Evolutionary conservation across 2,797 vertebrate genomes (phyloP).

Genomic region (Dendrocincla tyrannina): DNA sequence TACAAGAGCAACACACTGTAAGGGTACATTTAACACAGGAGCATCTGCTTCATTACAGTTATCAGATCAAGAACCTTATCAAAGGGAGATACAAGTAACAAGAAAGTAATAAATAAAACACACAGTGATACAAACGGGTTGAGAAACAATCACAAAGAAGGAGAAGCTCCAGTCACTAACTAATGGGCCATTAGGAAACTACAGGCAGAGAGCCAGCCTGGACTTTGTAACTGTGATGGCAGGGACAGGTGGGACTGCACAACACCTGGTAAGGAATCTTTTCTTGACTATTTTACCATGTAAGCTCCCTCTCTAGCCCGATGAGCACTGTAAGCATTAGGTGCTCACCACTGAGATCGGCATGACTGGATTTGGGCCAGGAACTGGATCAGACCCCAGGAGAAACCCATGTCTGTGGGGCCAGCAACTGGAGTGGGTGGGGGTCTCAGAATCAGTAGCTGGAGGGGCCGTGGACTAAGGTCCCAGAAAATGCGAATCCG

Average conservation of each 20-base stretch:
- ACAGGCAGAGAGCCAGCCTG: background rate
- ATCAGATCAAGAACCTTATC: background rate
- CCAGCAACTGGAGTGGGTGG: background rate
- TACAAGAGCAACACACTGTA: background rate
- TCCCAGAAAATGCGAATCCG: background rate
- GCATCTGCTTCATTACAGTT: background rate
- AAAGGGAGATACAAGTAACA: background rate
- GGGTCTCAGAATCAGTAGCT: background rate
- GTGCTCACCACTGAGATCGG: rapidly evolving
- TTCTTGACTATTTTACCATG: rapidly evolving
- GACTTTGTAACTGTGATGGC: background rate
- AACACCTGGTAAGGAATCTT: background rate
- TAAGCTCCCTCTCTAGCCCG: rapidly evolving
- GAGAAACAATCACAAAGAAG: background rate
- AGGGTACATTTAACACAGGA: rapidly evolving
- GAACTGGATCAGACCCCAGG: background rate
- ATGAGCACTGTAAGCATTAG: background rate
- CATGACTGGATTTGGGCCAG: background rate
- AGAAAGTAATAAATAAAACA: constrained; percentile 8
- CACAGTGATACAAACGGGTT: background rate
- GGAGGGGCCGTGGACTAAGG: background rate
- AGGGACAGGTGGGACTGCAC: background rate
- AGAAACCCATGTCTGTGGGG: background rate
- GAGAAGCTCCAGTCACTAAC: background rate
- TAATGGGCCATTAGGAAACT: background rate